These are phyloP conservation scores for Drosophila flavopinicola DNA, from an alignment of 2,888 invertebrate species.

Conservation along the genomic window DNA sequence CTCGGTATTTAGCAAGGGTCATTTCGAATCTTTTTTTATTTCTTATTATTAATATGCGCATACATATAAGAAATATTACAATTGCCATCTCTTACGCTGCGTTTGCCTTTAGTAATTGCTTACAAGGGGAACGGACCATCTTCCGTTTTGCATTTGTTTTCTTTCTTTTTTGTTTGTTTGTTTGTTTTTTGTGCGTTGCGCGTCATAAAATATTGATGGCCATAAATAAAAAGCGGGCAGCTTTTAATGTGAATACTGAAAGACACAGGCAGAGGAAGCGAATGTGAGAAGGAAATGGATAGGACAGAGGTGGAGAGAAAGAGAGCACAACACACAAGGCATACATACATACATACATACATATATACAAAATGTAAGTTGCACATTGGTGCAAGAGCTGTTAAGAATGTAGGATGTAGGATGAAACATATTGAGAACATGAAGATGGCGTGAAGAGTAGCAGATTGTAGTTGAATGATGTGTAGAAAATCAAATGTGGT, in stretches of 20 bases:
- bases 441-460: too few relatives aligned
- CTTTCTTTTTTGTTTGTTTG: constrained; percentile 6
- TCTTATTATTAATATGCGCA: constrained; percentile 1
- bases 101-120: constrained; percentile 37
- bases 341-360: too few relatives aligned
- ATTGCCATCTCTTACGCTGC: constrained; percentile 1
- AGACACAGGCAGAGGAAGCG: not conserved
- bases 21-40: constrained; percentile 5
- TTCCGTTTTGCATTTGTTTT: constrained; percentile 40
- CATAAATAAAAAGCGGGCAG: constrained; percentile 72
- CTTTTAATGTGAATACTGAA: constrained; percentile 57
- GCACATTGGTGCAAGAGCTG: constrained; percentile 36
- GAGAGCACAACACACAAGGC: too few relatives aligned
- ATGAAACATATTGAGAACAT: too few relatives aligned
- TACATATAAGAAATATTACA: constrained; percentile 7
- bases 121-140: constrained; percentile 16
- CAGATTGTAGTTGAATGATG: too few relatives aligned
- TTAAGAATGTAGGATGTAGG: not conserved
- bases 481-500: too few relatives aligned
- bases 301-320: constrained; percentile 2
- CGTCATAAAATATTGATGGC: constrained; percentile 74
- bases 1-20: not conserved
- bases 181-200: constrained; percentile 50
- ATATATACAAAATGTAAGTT: constrained; percentile 38
- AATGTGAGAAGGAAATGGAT: not conserved